phyloP scores from a whole-genome alignment of 2,888 invertebrate genomes.

The Augiades crinisus region DNA sequence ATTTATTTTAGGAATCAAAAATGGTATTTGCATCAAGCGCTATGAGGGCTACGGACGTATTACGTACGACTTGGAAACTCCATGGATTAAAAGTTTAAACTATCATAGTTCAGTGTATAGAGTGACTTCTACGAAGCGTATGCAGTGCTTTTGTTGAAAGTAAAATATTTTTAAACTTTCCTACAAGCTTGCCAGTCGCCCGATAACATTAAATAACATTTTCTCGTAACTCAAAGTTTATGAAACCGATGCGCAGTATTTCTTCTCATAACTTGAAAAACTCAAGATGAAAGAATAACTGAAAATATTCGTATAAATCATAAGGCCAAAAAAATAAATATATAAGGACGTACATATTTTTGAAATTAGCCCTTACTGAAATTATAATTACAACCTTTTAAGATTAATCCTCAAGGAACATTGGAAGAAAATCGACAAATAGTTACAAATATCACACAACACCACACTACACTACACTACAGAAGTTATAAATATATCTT shows the following conservation, averaged over 20 bases:
- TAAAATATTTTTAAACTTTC: constrained; percentile 12
- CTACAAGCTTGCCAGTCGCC: background rate
- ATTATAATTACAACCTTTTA: no score
- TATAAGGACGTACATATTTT: no score
- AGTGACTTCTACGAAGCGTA: constrained; percentile 2
- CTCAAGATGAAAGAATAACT: background rate
- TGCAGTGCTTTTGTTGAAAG: constrained; percentile 8
- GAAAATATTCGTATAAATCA: background rate
- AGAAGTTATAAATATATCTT: no score
- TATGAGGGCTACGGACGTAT: background rate
- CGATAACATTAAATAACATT: constrained; percentile 19
- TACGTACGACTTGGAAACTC: background rate
- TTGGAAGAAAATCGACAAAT: no score
- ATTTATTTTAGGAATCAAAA: no score
- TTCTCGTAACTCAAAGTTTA: constrained; percentile 3
- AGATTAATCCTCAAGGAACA: no score
- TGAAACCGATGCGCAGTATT: constrained; percentile 10
- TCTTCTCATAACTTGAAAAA: constrained; percentile 4
- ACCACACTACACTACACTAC: no score
- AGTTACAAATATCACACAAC: no score
- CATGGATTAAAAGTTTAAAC: background rate
- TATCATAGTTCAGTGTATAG: constrained; percentile 8
- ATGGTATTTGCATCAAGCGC: no score
- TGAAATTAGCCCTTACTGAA: no score
- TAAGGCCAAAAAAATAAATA: no score